Conservation (phyloP, 2,888 invertebrate species). For the Caradrina kadenii region DNA sequence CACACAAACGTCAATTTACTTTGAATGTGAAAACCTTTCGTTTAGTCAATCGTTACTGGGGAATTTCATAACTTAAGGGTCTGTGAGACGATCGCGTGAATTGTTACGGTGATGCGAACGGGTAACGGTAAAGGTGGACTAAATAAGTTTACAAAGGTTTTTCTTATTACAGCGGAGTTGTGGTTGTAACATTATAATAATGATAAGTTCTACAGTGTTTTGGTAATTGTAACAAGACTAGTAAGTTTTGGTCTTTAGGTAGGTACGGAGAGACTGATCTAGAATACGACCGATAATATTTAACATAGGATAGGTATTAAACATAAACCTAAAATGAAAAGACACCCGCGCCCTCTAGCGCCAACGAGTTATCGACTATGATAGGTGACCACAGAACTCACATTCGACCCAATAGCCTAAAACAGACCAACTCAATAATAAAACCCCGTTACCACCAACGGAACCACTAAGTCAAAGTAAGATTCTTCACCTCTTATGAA, state of each 20-base stretch:
- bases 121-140: neutral
- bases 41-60: slow-evolving; percentile 17
- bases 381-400: too few relatives aligned
- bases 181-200: too few relatives aligned
- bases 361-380: too few relatives aligned
- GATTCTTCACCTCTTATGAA: slow-evolving; percentile 59
- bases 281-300: too few relatives aligned
- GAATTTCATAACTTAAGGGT: slow-evolving; percentile 26
- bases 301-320: too few relatives aligned
- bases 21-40: slow-evolving; percentile 35
- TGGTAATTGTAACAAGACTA: too few relatives aligned
- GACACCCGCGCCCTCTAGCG: too few relatives aligned
- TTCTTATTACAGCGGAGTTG: too few relatives aligned
- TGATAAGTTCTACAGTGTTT: too few relatives aligned
- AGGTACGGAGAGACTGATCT: neutral
- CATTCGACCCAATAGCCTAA: neutral
- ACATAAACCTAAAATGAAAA: too few relatives aligned
- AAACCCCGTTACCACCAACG: slow-evolving; percentile 39
- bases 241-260: too few relatives aligned
- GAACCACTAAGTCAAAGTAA: slow-evolving; percentile 53
- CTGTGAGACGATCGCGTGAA: neutral
- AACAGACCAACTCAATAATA: slow-evolving; percentile 6
- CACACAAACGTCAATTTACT: slow-evolving; percentile 37
- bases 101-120: neutral
- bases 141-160: too few relatives aligned